Evolutionary conservation across 2,113 vertebrate genomes (phyloP), one percentile per base, ranked within the genome.

Genomic region (Sorex fumeus): DNA sequence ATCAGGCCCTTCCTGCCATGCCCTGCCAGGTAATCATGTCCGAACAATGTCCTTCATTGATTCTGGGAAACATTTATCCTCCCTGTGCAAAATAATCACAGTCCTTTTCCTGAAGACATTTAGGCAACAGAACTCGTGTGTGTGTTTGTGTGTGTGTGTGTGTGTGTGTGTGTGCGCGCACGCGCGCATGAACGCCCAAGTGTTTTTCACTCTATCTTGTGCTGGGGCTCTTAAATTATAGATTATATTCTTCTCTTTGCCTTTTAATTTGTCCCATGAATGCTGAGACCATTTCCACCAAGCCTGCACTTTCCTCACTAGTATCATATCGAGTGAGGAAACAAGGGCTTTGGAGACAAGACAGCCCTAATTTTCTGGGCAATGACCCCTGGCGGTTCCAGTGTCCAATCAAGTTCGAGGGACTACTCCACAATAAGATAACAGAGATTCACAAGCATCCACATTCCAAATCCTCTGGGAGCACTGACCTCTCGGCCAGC

Each of bases 181-280:
- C 19, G 60, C 25, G 25, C 21, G 25, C 18, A 64, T 27, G n/a
- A n/a, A n/a, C n/a, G 3, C 60, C 15, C 60, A 64, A 21, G 60
- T 64, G 28, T 60, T 96, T 97, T 94, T 93, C 45, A 91, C 95
- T 95, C 93, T 91, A 78, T 93, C 91, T 95, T 94, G 72, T 95
- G 88, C 91, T 96, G 96, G 50, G 94, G 87, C 85, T 97, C 96
- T 95, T 96, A 96, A 97, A 97, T 98, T 97, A 97, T 97, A 96
- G 94, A 98, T 97, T 95, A 97, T 90, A 96, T 95, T 96, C 96
- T 96, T 96, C 50, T 93, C 88, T 96, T 95, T 92, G 95, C 91
- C 93, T 83, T 94, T 95, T 96, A 92, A 97, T 96, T 96, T 97
- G 97, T 94, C 40, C 87, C 93, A 43, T 88, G 94, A 93, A 96